phyloP scores from a whole-genome alignment of 2,113 vertebrate genomes.

The Hucho hucho region DNA sequence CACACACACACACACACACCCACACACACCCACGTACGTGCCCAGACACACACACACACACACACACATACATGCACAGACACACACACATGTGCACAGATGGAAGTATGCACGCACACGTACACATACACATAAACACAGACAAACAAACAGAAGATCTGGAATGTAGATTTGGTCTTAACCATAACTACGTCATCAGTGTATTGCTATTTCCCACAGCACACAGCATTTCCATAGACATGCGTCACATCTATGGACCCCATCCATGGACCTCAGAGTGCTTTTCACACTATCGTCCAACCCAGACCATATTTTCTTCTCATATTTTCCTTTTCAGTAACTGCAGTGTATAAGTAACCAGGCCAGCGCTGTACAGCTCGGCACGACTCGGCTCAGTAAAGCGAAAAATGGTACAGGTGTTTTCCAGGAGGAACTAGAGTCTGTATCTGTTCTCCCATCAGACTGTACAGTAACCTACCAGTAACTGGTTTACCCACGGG shows the following conservation, averaged over 20 bases:
- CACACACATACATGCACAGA: background rate
- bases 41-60: background rate
- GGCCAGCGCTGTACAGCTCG: too few species aligned
- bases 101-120: slow-evolving; percentile 16
- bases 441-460: slow-evolving; percentile 51
- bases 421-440: too few species aligned
- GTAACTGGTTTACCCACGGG: slow-evolving; percentile 43
- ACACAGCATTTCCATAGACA: background rate
- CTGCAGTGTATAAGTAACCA: too few species aligned
- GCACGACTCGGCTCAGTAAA: too few species aligned
- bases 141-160: background rate
- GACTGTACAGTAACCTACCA: slow-evolving; percentile 16
- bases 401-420: too few species aligned
- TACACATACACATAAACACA: background rate
- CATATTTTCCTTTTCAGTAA: too few species aligned
- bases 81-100: background rate
- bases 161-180: background rate
- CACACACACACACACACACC: too few species aligned
- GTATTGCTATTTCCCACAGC: background rate
- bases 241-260: background rate
- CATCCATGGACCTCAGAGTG: background rate
- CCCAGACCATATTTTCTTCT: background rate
- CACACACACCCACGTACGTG: background rate
- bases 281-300: background rate
- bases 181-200: too few species aligned